Evolutionary conservation across 2,888 invertebrate genomes (phyloP), one percentile per base, ranked within the genome.

Genomic region (Chalcis sispes): DNA sequence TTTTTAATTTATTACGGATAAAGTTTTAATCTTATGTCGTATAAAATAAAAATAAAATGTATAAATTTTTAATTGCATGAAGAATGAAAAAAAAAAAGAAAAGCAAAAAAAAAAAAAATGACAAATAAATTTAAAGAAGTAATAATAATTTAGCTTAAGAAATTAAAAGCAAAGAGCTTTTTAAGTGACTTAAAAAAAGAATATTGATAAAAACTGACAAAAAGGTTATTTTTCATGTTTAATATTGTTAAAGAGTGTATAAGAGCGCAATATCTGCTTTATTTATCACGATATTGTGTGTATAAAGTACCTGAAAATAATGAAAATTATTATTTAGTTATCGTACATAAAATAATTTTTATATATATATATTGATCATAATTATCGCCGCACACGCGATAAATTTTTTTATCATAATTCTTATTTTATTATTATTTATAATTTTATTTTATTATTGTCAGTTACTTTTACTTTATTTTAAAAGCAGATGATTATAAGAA

Each of bases 251-350:
- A 42, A 72, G 42, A 64, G 15, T 75, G 67, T 79, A n/a, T n/a
- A 61, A 76, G 42, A 42, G 75, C 80, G 81, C 76, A 80, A 79
- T 81, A 80, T 81, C 83, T 82, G 83, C 83, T 81, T 86, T 83
- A 81, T 84, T 75, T 82, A 82, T 84, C 82, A 86, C 84, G 84
- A 85, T 86, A 85, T 86, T 86, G 86, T 88, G 71, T 77, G 84
- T 87, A 87, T 87, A 88, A 88, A 87, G 88, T 88, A 88, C 88
- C 88, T 88, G 88, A 88, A 79, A 81, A 81, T 81, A 83, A 82
- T 77, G 77, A 81, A 79, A 80, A 80, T 82, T 82, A 82, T 81
- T 67, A 66, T 71, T 66, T 78, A 76, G 73, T 78, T 78, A 73
- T 66, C 52, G 23, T 65, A n/a, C n/a, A 69, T 72, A 13, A 56